These are phyloP conservation scores for Celastrina argiolus DNA, from an alignment of 2,888 invertebrate species.

Conservation along the genomic window DNA sequence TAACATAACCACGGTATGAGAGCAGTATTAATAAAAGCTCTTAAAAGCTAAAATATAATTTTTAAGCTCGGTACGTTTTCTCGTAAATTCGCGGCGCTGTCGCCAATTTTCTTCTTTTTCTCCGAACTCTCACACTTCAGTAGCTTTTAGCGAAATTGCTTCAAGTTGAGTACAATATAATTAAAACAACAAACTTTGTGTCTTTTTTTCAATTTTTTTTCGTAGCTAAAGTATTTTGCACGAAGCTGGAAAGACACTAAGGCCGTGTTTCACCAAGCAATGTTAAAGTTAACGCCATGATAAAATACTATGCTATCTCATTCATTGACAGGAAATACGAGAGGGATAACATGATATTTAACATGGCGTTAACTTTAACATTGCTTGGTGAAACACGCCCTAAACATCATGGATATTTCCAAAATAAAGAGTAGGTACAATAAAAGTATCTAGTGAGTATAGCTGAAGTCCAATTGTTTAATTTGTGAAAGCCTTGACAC, in stretches of 20 bases:
- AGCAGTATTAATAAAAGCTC: slow-evolving; percentile 3
- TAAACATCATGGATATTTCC: no score
- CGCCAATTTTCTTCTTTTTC: slow-evolving; percentile 7
- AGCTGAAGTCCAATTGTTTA: no score
- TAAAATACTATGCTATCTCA: no score
- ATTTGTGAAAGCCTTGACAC: no score
- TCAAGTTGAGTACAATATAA: background rate
- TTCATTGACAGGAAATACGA: no score
- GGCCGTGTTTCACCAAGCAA: no score
- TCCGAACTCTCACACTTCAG: slow-evolving; percentile 3
- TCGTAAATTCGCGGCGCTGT: background rate
- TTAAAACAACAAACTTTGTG: background rate
- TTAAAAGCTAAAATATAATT: slow-evolving; percentile 13
- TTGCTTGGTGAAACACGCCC: no score
- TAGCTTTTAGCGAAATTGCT: slow-evolving; percentile 17
- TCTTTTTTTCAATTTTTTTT: background rate
- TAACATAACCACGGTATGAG: background rate
- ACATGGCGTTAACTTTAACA: no score
- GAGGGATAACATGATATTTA: no score
- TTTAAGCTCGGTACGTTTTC: background rate
- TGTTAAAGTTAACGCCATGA: no score
- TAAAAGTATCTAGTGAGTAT: no score
- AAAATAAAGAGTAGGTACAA: no score
- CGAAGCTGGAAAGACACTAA: background rate
- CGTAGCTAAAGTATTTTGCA: background rate